Evolutionary conservation across 2,797 vertebrate genomes (phyloP).

Genomic region (Ciconia nigra): DNA sequence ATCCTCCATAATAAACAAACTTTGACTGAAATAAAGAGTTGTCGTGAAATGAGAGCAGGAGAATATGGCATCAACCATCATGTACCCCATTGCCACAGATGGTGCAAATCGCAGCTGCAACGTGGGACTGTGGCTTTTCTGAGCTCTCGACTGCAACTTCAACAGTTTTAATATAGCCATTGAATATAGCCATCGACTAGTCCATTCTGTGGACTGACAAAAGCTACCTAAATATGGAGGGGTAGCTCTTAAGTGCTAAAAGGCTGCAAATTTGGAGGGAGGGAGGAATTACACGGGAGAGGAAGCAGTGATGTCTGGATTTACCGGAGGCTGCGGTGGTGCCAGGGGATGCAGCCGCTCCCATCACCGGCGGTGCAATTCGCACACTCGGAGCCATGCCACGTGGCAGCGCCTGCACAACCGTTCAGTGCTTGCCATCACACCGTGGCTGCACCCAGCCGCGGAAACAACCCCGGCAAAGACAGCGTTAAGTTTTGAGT

Average conservation of each 20-base stretch:
- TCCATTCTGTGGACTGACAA: background rate
- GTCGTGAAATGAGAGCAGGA: background rate
- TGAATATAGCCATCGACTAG: background rate
- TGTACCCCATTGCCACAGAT: background rate
- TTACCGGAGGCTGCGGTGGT: fast-evolving
- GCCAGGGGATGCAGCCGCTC: background rate
- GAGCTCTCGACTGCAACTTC: background rate
- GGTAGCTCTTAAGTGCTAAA: background rate
- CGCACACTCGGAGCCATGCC: fast-evolving
- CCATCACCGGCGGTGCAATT: too few relatives aligned
- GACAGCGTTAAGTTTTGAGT: background rate
- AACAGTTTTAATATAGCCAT: background rate
- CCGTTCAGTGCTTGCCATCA: fast-evolving
- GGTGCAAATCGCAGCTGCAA: background rate
- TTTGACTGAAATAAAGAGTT: background rate
- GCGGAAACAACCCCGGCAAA: background rate
- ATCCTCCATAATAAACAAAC: background rate
- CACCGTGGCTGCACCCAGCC: background rate
- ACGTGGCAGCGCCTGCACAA: fast-evolving
- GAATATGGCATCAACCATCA: background rate
- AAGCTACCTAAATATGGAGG: too few relatives aligned
- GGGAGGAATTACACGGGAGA: background rate
- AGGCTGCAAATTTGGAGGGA: background rate
- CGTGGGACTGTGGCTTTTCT: fast-evolving
- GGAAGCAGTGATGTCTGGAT: background rate